Evolutionary conservation across 2,797 vertebrate genomes (phyloP).

Genomic region (Danio aesculapii): DNA sequence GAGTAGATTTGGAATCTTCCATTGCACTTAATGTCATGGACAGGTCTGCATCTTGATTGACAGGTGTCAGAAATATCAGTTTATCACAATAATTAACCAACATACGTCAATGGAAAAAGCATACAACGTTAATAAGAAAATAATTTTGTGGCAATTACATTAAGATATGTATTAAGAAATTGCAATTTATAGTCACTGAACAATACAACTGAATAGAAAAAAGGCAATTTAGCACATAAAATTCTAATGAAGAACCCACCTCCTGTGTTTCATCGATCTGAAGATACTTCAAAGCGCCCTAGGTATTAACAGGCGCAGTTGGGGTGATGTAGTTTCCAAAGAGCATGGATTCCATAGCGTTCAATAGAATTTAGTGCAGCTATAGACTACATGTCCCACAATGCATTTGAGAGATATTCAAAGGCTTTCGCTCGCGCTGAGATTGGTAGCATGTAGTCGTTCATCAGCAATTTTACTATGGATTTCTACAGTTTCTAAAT

Average conservation of each 20-base stretch:
- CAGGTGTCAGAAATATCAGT: background rate
- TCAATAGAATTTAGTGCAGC: background rate
- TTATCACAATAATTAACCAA: background rate
- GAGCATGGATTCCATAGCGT: rapidly evolving
- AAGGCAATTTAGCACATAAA: background rate
- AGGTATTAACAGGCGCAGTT: conserved; percentile 3
- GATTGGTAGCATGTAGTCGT: conserved; percentile 54
- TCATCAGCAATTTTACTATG: background rate
- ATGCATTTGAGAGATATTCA: conserved; percentile 59
- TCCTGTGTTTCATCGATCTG: conserved; percentile 7
- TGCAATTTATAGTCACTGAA: too few relatives aligned
- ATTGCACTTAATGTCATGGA: conserved; percentile 70
- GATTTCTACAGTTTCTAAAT: background rate
- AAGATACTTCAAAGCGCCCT: background rate
- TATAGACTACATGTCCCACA: conserved; percentile 68
- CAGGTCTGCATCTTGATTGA: conserved; percentile 18
- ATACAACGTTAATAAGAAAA: background rate
- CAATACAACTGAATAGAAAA: conserved; percentile 9
- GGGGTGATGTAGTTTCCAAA: conserved; percentile 75
- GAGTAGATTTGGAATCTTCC: conserved; percentile 82
- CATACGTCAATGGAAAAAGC: background rate
- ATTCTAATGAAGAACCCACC: conserved; percentile 60
- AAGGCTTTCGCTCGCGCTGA: conserved; percentile 35
- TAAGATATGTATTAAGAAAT: too few relatives aligned
- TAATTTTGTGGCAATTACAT: background rate